A percentile compares a stretch with the other conserved stretches of the same genome.
These are phyloP conservation scores for Isichthys henryi DNA, from an alignment of 2,113 vertebrate species.

Conservation along the genomic window DNA sequence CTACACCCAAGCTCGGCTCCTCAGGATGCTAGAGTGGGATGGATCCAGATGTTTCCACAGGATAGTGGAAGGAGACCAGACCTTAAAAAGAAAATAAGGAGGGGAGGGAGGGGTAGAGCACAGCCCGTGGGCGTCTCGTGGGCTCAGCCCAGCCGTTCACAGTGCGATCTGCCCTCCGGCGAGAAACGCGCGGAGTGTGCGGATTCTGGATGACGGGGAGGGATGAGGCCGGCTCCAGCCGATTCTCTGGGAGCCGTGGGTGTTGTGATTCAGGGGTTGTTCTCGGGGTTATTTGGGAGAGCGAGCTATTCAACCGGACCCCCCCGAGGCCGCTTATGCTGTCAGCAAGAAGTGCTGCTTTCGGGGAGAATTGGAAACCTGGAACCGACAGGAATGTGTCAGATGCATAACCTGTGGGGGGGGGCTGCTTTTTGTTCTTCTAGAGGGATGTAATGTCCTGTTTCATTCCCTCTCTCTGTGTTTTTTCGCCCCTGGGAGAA, in stretches of 20 bases:
- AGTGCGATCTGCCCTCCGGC: not conserved
- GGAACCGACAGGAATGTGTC: not conserved
- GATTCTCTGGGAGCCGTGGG: not conserved
- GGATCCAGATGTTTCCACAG: not conserved
- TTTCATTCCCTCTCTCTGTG: not conserved
- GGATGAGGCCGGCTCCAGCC: not conserved
- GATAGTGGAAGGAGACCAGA: not conserved
- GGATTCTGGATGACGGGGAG: not conserved
- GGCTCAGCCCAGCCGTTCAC: not conserved
- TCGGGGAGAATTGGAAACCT: not conserved
- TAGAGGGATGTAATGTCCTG: not conserved
- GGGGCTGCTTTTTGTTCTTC: slow-evolving; percentile 21
- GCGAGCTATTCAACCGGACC: not conserved
- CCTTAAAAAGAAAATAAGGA: not conserved
- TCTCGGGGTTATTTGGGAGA: not conserved
- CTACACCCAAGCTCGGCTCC: not conserved
- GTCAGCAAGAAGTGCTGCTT: not conserved
- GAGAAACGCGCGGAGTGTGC: not conserved
- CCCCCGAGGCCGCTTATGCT: not conserved
- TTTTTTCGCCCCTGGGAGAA: not conserved
- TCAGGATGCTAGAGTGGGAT: not conserved
- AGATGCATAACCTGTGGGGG: slow-evolving; percentile 30
- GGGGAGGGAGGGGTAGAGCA: not conserved
- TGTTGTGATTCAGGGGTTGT: not conserved
- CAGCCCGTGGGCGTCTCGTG: not conserved